These are phyloP conservation scores for Archips crataeganus DNA, from an alignment of 2,888 invertebrate species.

Conservation along the genomic window DNA sequence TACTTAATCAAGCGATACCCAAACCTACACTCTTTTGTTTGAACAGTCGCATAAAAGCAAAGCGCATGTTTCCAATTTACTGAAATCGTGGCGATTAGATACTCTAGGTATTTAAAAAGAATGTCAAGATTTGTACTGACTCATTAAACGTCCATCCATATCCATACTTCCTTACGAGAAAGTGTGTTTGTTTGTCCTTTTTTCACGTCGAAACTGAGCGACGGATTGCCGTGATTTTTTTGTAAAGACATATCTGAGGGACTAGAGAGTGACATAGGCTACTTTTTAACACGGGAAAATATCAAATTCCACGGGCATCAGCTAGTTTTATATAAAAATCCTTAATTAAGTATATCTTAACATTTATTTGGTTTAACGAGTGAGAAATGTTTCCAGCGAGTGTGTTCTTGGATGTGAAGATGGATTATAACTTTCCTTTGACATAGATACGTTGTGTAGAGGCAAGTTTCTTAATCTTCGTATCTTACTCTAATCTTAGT, in stretches of 20 bases:
- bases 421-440: background rate
- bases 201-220: no score
- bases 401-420: background rate
- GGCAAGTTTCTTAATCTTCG: constrained; percentile 5
- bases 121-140: no score
- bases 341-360: background rate
- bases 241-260: no score
- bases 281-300: no score
- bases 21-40: background rate
- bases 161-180: no score
- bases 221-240: no score
- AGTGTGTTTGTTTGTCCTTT: no score
- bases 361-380: background rate
- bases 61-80: background rate
- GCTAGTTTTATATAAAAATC: no score
- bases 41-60: background rate
- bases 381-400: background rate
- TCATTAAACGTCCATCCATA: no score
- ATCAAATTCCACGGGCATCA: no score
- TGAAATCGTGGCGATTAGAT: background rate
- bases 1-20: background rate
- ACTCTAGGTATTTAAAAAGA: no score
- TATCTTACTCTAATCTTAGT: constrained; percentile 2
- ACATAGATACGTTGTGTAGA: background rate
- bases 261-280: no score